Conservation (phyloP, 2,797 vertebrate genomes). For the Prionace glauca region DNA sequence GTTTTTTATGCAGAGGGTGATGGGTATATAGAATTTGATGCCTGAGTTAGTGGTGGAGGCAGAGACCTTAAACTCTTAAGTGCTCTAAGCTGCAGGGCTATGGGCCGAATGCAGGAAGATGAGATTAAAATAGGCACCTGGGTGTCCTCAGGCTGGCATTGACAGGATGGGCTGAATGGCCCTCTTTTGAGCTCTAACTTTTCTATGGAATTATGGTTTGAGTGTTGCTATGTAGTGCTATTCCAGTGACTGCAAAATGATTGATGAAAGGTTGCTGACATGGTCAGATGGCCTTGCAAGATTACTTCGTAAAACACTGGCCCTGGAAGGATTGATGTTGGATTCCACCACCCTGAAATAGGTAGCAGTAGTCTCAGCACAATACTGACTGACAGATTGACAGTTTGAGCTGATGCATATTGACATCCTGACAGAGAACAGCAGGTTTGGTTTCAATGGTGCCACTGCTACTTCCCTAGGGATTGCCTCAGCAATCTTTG, state of each 20-base stretch:
- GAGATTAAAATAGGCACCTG: no score
- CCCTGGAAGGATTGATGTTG: neutral
- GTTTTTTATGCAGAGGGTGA: no score
- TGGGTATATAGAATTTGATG: no score
- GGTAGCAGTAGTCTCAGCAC: neutral
- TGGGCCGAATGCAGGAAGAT: no score
- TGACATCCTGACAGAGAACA: neutral
- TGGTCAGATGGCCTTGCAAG: neutral
- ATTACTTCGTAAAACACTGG: neutral
- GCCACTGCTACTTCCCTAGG: neutral
- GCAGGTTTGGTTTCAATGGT: neutral
- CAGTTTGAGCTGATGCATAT: neutral
- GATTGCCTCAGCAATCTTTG: neutral
- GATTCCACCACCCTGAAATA: neutral
- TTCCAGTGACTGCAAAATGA: neutral
- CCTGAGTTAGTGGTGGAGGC: no score
- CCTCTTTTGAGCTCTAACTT: no score
- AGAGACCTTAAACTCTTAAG: no score
- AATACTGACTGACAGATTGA: neutral
- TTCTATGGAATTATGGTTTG: no score
- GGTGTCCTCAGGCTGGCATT: no score
- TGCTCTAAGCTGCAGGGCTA: neutral
- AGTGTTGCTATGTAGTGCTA: no score
- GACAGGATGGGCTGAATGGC: no score
- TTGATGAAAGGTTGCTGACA: neutral